phyloP scores from a whole-genome alignment of 2,797 vertebrate genomes.

The Onychomys arenicola region DNA sequence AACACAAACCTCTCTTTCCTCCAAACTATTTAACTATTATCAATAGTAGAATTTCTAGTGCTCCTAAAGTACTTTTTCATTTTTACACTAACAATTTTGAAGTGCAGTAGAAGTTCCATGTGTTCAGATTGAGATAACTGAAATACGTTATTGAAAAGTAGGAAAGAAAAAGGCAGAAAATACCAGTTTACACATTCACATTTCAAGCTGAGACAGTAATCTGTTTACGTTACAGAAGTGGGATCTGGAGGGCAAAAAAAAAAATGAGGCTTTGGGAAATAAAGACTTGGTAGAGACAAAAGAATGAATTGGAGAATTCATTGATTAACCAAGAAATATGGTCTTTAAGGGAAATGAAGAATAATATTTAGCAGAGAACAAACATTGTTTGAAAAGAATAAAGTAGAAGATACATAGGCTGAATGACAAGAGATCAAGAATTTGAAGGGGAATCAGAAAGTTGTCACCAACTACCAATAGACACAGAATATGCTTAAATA shows the following conservation, averaged over 20 bases:
- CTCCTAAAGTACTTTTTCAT: not conserved
- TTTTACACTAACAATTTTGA: not conserved
- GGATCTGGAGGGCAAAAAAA: not conserved
- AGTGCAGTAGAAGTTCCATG: not conserved
- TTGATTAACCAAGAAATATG: not conserved
- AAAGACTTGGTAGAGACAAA: not conserved
- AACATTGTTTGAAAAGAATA: not conserved
- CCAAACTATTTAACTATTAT: not conserved
- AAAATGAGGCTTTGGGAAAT: not conserved
- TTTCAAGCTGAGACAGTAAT: not conserved
- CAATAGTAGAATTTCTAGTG: not conserved
- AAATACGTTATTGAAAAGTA: not conserved
- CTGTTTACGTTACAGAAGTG: not conserved
- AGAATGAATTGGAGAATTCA: not conserved
- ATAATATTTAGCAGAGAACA: not conserved
- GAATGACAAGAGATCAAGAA: not conserved
- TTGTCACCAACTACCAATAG: not conserved
- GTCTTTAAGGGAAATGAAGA: not conserved
- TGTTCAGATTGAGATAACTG: not conserved
- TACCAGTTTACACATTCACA: not conserved
- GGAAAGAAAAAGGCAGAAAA: slow-evolving; percentile 16
- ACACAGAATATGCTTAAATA: not conserved
- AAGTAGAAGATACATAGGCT: not conserved
- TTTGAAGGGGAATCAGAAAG: not conserved
- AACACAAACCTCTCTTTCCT: not conserved